phyloP scores from a whole-genome alignment of 2,113 vertebrate species.

The Sapayoa aenigma region DNA sequence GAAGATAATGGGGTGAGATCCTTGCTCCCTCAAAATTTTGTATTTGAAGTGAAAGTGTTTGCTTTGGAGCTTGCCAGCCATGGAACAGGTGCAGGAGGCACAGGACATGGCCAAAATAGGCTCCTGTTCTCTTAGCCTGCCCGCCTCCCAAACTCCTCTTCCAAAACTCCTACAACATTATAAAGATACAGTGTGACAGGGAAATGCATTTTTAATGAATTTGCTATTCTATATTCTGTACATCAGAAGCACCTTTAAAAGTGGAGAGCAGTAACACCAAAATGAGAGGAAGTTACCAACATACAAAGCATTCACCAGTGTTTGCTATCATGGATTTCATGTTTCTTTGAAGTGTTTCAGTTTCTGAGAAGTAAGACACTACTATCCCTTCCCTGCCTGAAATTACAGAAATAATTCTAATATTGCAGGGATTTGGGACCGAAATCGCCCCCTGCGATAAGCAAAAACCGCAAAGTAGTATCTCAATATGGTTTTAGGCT shows the following conservation, averaged over 20 bases:
- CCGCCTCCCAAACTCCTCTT: neutral
- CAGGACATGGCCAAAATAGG: rapidly evolving
- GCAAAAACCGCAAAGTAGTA: no score
- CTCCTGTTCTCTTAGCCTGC: neutral
- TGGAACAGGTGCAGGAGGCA: rapidly evolving
- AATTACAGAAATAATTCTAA: no score
- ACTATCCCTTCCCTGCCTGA: neutral
- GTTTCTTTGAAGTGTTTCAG: neutral
- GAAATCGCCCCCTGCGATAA: no score
- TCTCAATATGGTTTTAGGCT: no score
- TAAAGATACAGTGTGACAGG: neutral
- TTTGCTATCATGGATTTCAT: neutral
- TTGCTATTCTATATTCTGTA: neutral
- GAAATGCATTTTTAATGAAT: neutral
- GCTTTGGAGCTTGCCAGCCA: neutral
- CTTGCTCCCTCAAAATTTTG: neutral
- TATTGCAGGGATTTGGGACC: no score
- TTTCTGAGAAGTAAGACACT: neutral
- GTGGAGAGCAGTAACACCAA: neutral
- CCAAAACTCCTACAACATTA: neutral
- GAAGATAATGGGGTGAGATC: neutral
- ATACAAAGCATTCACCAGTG: neutral
- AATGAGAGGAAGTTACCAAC: neutral
- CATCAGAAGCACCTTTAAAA: neutral
- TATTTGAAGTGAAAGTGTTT: neutral